These are phyloP conservation scores for Myxocyprinus asiaticus DNA, from an alignment of 2,113 vertebrate genomes.

Conservation along the genomic window DNA sequence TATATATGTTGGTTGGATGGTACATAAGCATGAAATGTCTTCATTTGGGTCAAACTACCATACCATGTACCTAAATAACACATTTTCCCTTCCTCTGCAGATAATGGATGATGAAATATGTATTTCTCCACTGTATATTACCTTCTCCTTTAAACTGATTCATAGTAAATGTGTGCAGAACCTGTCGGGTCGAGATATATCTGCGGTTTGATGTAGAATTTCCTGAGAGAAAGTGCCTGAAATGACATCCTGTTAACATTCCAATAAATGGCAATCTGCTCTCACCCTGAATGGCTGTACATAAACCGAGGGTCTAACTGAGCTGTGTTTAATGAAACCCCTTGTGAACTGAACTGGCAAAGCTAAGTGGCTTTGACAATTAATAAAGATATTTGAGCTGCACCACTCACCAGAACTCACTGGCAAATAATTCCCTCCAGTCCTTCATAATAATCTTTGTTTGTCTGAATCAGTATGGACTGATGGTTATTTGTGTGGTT, in stretches of 20 bases:
- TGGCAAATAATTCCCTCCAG: constrained; percentile 44
- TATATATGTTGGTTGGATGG: constrained; percentile 12
- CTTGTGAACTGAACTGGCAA: constrained; percentile 33
- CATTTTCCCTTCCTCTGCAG: constrained; percentile 16
- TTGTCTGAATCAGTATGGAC: constrained; percentile 22
- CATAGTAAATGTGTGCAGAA: constrained; percentile 8
- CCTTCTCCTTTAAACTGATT: constrained; percentile 31
- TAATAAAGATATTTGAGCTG: constrained; percentile 43
- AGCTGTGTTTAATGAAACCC: constrained; percentile 41
- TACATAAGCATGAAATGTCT: constrained; percentile 10
- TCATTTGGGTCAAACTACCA: constrained; percentile 26
- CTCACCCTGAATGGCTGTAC: constrained; percentile 34
- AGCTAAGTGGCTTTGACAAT: constrained; percentile 40
- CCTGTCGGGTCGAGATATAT: background rate
- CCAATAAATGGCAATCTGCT: constrained; percentile 48
- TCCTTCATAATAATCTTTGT: background rate
- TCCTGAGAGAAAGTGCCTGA: constrained; percentile 40
- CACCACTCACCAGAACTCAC: constrained; percentile 37
- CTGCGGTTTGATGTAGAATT: background rate
- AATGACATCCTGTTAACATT: constrained; percentile 50
- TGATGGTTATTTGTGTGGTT: constrained; percentile 5
- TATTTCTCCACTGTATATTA: background rate
- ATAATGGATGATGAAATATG: constrained; percentile 39
- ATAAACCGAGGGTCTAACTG: constrained; percentile 24
- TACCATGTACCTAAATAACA: constrained; percentile 1